phyloP scores from a whole-genome alignment of 1,140 invertebrate genomes.

The Drosophila ficusphila region DNA sequence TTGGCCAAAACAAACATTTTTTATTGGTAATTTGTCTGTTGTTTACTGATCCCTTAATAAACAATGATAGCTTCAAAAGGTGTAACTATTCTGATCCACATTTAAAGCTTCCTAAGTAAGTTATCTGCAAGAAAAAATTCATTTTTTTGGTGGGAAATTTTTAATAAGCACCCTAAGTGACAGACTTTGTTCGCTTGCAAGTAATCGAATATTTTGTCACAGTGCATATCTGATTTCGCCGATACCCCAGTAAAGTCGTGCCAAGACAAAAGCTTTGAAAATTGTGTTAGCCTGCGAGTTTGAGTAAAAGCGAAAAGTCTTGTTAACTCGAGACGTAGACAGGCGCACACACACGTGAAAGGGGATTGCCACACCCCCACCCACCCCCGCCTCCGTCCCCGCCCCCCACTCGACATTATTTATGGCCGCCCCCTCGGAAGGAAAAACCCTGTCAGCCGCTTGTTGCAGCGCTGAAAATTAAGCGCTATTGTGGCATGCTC shows the following conservation, averaged over 20 bases:
- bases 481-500: slow-evolving; percentile 67
- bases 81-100: too few species aligned
- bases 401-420: slow-evolving; percentile 43
- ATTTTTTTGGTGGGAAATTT: too few species aligned
- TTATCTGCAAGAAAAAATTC: too few species aligned
- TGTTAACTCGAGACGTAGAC: slow-evolving; percentile 57
- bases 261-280: slow-evolving; percentile 53
- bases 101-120: too few species aligned
- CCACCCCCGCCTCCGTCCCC: not conserved
- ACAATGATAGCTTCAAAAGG: too few species aligned
- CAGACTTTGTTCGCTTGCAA: too few species aligned
- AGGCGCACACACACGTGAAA: slow-evolving; percentile 25
- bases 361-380: slow-evolving; percentile 8
- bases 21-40: too few species aligned
- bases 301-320: slow-evolving; percentile 73
- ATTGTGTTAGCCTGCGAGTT: slow-evolving; percentile 59
- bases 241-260: slow-evolving; percentile 25
- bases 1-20: too few species aligned
- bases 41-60: too few species aligned
- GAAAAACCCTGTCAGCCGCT: slow-evolving; percentile 23
- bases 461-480: slow-evolving; percentile 71
- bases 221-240: slow-evolving; percentile 16
- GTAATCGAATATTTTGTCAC: not conserved
- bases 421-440: slow-evolving; percentile 32
- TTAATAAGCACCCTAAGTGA: too few species aligned